Base-by-base conservation (phyloP, 2,888 invertebrate genomes). In the Ariolimax columbianus region DNA sequence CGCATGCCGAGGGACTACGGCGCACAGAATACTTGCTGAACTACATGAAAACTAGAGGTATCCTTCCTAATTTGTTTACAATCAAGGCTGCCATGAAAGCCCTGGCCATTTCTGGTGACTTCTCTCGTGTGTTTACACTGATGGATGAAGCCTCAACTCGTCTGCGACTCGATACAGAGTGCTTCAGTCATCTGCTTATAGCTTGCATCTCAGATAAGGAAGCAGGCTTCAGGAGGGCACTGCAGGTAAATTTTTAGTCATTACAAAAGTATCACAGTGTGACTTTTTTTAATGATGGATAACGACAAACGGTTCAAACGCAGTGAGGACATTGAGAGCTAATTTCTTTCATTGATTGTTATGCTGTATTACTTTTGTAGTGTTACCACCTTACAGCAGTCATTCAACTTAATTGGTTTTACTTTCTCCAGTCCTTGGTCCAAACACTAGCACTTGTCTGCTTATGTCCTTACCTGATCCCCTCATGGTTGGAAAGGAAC, bases 41-140 rank as follows among this genome's bases (percentile, higher is more conserved):
- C 85, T 94, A 96, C 6, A 96, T 98, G 95, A 93, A 95, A 77
- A 96, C 96, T 89, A 96, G 96, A 90, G 95, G 96, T 88, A 87
- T 96, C 88, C 47, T 88, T 30, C 96, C 97, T 4, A 97, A 97
- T 92, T 93, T 96, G 0, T 96, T 96, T 14, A 97, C 97, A 91
- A 98, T 97, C 92, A 96, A 98, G 95, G 96, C 97, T 4, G 97
- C 98, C 96, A 97, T 98, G 55, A 98, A 97, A 95, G 97, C 97
- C 0, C 98, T 97, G 95, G 97, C 97, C 0, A 95, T 96, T 86
- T 97, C 97, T 94, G 97, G 97, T 0, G 97, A 97, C 93, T 93
- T 97, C 33, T 92, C 95, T 85, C 96, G 96, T 63, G 97, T 98
- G 0, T 98, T 98, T 94, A 93, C 95, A 92, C 93, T 98, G 84